phyloP scores from a whole-genome alignment of 2,797 vertebrate genomes.

The Enteromius thamalakanensis region DNA sequence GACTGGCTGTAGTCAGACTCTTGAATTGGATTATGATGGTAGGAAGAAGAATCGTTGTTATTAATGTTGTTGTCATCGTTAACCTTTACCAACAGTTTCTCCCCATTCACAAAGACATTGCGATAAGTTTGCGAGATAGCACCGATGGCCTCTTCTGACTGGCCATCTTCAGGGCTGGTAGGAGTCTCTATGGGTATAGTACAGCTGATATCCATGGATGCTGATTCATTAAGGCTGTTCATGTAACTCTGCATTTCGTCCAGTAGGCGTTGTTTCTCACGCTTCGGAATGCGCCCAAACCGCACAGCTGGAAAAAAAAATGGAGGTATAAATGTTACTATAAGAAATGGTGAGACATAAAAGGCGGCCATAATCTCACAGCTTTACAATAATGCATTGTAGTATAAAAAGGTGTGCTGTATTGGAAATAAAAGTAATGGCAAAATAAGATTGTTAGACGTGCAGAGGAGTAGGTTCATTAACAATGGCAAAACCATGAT shows the following conservation, averaged over 20 bases:
- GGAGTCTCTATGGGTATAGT: conserved; percentile 66
- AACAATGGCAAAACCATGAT: neutral
- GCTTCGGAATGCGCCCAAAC: conserved; percentile 83
- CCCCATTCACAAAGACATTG: conserved; percentile 64
- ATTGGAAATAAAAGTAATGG: neutral
- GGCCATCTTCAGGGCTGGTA: conserved; percentile 70
- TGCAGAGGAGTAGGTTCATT: neutral
- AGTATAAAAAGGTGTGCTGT: neutral
- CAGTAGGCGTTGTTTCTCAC: conserved; percentile 83
- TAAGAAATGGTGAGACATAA: neutral
- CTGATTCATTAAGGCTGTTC: conserved; percentile 79
- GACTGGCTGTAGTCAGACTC: conserved; percentile 63
- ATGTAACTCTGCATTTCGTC: conserved; percentile 86
- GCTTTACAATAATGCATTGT: neutral
- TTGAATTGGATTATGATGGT: conserved; percentile 59
- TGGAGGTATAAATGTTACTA: neutral
- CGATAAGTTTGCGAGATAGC: conserved; percentile 71
- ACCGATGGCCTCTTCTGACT: conserved; percentile 65
- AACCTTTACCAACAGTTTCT: conserved; percentile 73
- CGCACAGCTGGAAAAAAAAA: conserved; percentile 76
- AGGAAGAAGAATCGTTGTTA: conserved; percentile 62
- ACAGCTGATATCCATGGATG: conserved; percentile 77
- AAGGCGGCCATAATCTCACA: conserved; percentile 33
- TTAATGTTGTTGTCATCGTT: conserved; percentile 53
- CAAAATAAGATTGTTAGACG: neutral